Base-by-base conservation (phyloP, 1,140 invertebrate genomes). In the Sitophilus oryzae region DNA sequence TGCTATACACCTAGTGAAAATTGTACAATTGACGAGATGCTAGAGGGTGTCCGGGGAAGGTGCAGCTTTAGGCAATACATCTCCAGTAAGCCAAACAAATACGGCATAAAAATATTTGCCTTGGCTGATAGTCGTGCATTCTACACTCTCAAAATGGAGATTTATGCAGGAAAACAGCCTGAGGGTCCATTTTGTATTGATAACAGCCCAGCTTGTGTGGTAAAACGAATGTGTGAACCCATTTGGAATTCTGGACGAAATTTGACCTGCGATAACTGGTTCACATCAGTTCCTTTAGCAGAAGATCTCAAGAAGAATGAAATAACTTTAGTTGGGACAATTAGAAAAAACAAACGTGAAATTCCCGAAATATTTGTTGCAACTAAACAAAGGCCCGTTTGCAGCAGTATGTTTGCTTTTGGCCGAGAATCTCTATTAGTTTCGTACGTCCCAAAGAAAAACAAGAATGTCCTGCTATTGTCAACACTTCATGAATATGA, bases 231-330 rank as follows among this genome's bases (percentile, higher is more conserved):
- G 30, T 20, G 23, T 9, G 15, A 36, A 25, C 58, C 54, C 6
- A 52, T 60, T 21, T 22, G 56, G 18, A 61, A 63, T 20, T 63
- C 68, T 23, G 66, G 63, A 3, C 44, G 69, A 49, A 74, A 74
- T 56, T 53, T 74, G 5, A 74, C 70, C 3, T 60, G 65, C 19
- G 71, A 73, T 52, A 74, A 72, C 55, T 73, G 61, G 56, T 74
- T 67, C 56, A 66, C 64, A 6, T 61, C 56, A 3, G 53, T 71
- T 22, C 64, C 67, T 15, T 48, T 74, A 18, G 61, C 58, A 5
- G 45, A 68, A 34, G 56, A 69, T 21, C 55, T 72, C 10, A 37
- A 66, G 10, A 19, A 60, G n/a, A 45, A 65, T 48, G 64, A 63
- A 34, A 36, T 66, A 9, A 72, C 69, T 41, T 20, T 64, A 14